These are phyloP conservation scores for Propithecus deckenii DNA, from an alignment of 2,797 vertebrate species.

Conservation along the genomic window DNA sequence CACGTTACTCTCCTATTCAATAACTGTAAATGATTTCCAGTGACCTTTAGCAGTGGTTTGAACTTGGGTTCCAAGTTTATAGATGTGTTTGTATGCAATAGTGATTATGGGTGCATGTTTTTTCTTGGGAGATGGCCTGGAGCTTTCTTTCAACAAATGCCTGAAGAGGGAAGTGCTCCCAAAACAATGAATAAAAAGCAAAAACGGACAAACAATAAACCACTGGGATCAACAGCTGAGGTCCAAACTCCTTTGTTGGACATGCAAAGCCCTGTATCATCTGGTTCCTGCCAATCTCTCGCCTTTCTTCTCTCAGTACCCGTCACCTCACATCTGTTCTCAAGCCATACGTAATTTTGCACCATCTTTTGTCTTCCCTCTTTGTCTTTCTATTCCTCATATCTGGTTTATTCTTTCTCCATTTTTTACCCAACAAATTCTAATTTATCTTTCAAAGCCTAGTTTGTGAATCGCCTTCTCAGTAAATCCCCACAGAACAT, in stretches of 20 bases:
- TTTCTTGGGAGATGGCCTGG: not conserved
- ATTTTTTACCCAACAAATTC: not conserved
- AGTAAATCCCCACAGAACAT: not conserved
- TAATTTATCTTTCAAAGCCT: not conserved
- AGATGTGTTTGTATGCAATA: not conserved
- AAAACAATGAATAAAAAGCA: not conserved
- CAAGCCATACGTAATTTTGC: not conserved
- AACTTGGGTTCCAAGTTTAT: not conserved
- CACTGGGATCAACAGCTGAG: not conserved
- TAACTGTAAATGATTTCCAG: not conserved
- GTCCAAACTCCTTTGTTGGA: not conserved
- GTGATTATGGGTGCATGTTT: not conserved
- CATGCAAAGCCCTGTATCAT: not conserved
- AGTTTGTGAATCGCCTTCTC: not conserved
- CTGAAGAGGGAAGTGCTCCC: not conserved
- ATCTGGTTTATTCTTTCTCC: not conserved
- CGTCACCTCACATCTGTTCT: not conserved
- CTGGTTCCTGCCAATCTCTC: not conserved
- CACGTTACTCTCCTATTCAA: not conserved
- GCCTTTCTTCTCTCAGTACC: not conserved
- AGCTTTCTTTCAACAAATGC: slow-evolving; percentile 25
- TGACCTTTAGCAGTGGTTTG: not conserved
- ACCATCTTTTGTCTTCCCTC: not conserved
- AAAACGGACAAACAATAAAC: not conserved
- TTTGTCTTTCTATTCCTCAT: not conserved